Percentiles rank a stretch among this genome's conserved stretches.
Evolutionary conservation across 2,797 vertebrate species (phyloP).

Genomic region (Chiloscyllium punctatum): DNA sequence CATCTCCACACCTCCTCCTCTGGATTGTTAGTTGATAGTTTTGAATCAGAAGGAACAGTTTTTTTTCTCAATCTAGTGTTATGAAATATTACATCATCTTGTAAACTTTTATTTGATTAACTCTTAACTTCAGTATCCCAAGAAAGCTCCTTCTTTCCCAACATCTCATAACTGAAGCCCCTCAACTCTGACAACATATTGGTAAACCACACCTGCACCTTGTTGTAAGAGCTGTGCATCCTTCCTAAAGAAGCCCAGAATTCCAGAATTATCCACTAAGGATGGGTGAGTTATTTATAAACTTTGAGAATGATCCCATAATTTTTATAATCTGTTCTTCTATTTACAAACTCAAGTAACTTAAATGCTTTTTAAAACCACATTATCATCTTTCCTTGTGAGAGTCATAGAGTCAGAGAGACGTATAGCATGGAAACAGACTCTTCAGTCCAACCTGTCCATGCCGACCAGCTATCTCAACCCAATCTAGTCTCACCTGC

Average conservation of each 20-base stretch:
- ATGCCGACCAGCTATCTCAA: too few relatives aligned
- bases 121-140: background rate
- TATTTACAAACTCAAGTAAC: background rate
- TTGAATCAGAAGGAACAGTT: background rate
- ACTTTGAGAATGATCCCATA: background rate
- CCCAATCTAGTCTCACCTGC: too few relatives aligned
- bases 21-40: background rate
- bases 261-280: background rate
- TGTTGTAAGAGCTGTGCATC: background rate
- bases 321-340: background rate
- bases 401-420: too few relatives aligned
- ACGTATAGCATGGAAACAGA: too few relatives aligned
- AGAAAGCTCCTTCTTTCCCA: background rate
- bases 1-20: too few relatives aligned
- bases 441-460: too few relatives aligned
- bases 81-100: background rate
- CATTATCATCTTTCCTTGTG: background rate
- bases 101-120: background rate
- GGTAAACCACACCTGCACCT: background rate
- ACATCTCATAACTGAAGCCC: background rate
- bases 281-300: background rate
- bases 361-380: background rate
- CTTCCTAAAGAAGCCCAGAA: background rate
- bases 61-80: background rate
- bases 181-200: background rate